Base-by-base conservation (phyloP, 2,888 invertebrate species). In the Nemotelus pantherinus region DNA sequence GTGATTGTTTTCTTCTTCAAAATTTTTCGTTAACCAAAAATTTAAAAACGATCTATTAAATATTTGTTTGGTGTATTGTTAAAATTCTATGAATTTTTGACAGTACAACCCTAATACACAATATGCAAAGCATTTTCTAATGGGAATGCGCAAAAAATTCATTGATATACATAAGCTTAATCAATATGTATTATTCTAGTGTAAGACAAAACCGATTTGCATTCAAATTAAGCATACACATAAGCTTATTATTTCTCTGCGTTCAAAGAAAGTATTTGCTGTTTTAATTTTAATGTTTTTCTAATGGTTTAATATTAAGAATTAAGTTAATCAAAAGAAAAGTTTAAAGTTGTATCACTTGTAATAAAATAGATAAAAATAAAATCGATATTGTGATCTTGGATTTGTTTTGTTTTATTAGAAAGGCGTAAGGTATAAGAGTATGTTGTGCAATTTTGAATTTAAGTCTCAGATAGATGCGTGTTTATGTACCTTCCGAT, bases 81-180 rank as follows among this genome's bases (percentile, higher is more conserved):
- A 67, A 47, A 57, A 76, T 76, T 76, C 76, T 76, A 50, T 76
- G 76, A 76, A 76, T 76, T 76, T 65, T 76, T 76, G 76, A 64
- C 76, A 76, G 76, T 76, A 76, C 68, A 60, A 58, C 77, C 68
- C 77, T 77, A 58, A 77, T 68, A 55, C 6, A 44, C 39, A 41
- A 50, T 44, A 58, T 44, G 45, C n/a, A 58, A 58, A 7, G 25
- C 25, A 25, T 25, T 25, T 25, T 25, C 25, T 25, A 25, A 25
- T 25, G 25, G 25, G 25, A 25, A 25, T 25, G 25, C 25, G 25
- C 25, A 25, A 25, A 25, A 25, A 25, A 25, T 25, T 25, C 25
- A 25, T 25, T 25, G 25, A 25, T 25, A 25, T 25, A 25, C 25
- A 25, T 25, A 25, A 25, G 25, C 25, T 25, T 25, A 25, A 25